Conservation (phyloP, 2,797 vertebrate species). For the Amblyopsis hoosieri region DNA sequence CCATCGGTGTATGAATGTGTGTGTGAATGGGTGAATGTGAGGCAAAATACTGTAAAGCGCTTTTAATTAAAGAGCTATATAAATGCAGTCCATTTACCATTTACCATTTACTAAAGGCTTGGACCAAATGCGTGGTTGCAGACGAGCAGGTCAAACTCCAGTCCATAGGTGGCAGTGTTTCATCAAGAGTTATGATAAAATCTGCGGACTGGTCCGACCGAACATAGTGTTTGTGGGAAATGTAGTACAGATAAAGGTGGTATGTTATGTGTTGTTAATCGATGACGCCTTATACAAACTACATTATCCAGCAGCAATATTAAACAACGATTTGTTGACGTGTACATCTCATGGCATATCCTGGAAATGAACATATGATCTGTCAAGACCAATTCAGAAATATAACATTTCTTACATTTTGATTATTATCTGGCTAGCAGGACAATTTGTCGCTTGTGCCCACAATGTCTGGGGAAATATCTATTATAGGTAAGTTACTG, state of each 20-base stretch:
- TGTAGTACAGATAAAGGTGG: constrained; percentile 34
- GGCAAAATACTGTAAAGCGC: too few species aligned
- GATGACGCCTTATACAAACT: constrained; percentile 20
- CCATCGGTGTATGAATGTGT: too few species aligned
- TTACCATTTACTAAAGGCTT: too few species aligned
- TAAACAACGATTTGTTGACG: constrained; percentile 57
- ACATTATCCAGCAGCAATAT: constrained; percentile 64
- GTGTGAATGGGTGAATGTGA: too few species aligned
- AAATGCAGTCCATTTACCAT: too few species aligned
- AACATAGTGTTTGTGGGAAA: constrained; percentile 35
- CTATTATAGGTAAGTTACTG: constrained; percentile 75
- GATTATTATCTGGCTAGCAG: not conserved
- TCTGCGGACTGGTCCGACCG: too few species aligned
- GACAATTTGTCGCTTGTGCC: not conserved
- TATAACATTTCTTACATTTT: not conserved
- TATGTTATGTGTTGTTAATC: rapidly evolving
- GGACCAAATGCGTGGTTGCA: too few species aligned
- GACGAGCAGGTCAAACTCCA: too few species aligned
- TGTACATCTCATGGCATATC: constrained; percentile 55
- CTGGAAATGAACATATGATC: constrained; percentile 11
- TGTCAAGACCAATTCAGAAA: not conserved
- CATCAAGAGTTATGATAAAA: too few species aligned
- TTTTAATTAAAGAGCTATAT: too few species aligned
- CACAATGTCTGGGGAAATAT: constrained; percentile 78
- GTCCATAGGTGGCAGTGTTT: too few species aligned